Base-by-base conservation (phyloP, 2,797 vertebrate species). In the Gephyroberyx darwinii region DNA sequence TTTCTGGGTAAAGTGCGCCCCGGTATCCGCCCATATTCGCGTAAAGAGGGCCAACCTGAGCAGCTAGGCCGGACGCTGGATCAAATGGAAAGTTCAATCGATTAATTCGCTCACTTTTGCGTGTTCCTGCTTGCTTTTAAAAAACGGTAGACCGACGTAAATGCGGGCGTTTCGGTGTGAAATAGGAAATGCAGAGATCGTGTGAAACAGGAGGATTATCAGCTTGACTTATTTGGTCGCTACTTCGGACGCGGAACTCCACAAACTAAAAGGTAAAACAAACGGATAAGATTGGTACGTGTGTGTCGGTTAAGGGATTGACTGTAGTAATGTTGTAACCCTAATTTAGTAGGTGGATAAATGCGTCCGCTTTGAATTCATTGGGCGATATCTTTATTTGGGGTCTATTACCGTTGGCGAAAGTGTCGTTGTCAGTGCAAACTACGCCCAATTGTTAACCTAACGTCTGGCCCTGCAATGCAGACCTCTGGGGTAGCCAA, bases 21-120 rank as follows among this genome's bases (percentile, higher is more conserved):
- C 85, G 86, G 93, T 94, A 90, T 94, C 93, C 94, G 93, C 94
- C 94, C 94, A 94, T 93, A 90, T 92, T 87, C 87, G 76, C 86
- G 86, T 90, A 80, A 86, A 87, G 86, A 86, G 92, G 91, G 91
- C 90, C 92, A 88, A 86, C 89, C 88, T 81, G 86, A 90, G 71
- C 82, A 86, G 88, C 90, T 77, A 91, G 91, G 91, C 92, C 90
- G 79, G 86, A 86, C 80, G 83, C 81, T 77, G 84, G 89, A 82
- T 75, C 91, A 88, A 84, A 93, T 93, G 91, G 91, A 91, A 93
- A 91, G 88, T 92, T 92, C 86, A 81, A 91, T 88, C 87, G 90
- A 92, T 91, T 93, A 85, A 92, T 90, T 89, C 80, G 26, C 17
- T 64, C 52, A 78, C 79, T 77, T 71, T 74, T 51, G 70, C 79